Percentiles rank a stretch among this genome's conserved stretches.
Conservation (phyloP, 2,113 vertebrate species). For the Synodontis membranacea region DNA sequence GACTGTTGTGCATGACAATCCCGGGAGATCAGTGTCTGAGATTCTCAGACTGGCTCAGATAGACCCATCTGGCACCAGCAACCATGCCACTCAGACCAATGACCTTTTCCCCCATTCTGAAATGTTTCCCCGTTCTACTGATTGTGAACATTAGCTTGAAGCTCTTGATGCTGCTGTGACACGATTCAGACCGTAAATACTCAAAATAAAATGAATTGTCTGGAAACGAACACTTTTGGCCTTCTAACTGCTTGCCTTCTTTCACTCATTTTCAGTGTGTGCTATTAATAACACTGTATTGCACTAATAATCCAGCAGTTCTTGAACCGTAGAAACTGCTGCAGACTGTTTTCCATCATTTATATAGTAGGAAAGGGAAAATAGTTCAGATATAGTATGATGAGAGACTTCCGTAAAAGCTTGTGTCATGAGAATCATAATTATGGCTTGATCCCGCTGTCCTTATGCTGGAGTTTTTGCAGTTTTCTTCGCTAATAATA, state of each 20-base stretch:
- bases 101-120: neutral
- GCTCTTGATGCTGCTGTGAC: neutral
- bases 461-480: neutral
- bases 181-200: neutral
- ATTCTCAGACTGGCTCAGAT: neutral
- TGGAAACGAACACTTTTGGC: neutral
- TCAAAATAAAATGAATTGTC: neutral
- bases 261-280: neutral
- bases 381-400: neutral
- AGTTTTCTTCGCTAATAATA: neutral
- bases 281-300: neutral
- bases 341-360: conserved; percentile 2
- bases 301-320: neutral
- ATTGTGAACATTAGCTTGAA: neutral
- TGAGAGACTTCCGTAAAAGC: neutral
- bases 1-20: neutral
- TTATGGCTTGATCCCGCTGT: neutral
- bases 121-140: neutral
- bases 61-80: neutral
- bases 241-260: neutral
- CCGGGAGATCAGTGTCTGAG: neutral
- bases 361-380: neutral
- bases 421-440: neutral
- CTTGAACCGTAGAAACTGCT: neutral
- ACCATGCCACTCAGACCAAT: neutral